Base-by-base conservation (phyloP, 2,888 invertebrate species). In the Napeogenes inachia region DNA sequence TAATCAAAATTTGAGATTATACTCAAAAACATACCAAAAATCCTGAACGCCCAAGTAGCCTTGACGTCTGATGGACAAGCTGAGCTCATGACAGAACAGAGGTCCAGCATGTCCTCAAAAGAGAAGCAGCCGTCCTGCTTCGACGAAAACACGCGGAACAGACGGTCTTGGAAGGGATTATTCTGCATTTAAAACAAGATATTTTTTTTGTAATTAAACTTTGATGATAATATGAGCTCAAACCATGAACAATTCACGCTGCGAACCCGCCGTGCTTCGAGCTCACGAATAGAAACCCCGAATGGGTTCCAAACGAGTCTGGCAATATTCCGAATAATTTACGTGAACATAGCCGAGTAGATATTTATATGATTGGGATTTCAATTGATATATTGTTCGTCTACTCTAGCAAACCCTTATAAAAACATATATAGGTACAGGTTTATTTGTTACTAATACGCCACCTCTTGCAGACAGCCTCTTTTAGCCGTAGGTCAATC, bases 31-130 rank as follows among this genome's bases (percentile, higher is more conserved):
- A 75, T 87, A 95, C 95, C 95, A 77, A 93, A 96, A 69, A 96
- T 92, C 78, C 91, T 90, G 77, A 96, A 96, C 12, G 95, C 95
- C 93, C 96, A 96, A 4, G 91, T 91, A 3, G 95, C 93, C 80
- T 96, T 96, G 4, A 95, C 93, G 65, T 92, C 90, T 1, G 91
- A 79, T 0, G 95, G 95, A 64, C 96, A 95, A 68, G 93, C 92
- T 21, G 93, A 91, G 53, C 94, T 94, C 90, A 96, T 94, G 2
- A 92, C 95, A 0, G 95, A 95, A 75, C 93, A 95, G 73, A 96
- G 86, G 79, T 96, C 95, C 54, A 96, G 79, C 69, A 95, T 87
- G 75, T 96, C 96, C 77, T 96, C 95, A 77, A 96, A 96, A 0
- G 94, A 94, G 77, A 96, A 92, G 71, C 92, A 91, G 45, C 92